Percentiles rank a stretch among this genome's conserved stretches.
Evolutionary conservation across 2,797 vertebrate genomes (phyloP).

Genomic region (Sebastes vulpes): DNA sequence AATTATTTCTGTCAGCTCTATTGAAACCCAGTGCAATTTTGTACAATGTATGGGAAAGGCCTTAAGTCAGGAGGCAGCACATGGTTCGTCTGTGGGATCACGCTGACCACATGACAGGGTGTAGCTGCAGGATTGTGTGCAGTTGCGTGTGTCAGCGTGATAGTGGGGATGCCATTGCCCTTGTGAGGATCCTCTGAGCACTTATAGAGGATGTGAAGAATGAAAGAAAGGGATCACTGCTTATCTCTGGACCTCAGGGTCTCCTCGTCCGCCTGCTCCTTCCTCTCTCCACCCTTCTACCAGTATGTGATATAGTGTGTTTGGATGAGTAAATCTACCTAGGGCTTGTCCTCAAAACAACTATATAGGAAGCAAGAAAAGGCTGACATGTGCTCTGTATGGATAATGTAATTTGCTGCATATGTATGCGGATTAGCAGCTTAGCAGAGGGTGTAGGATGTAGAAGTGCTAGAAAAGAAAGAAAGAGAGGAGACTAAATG

Average conservation of each 20-base stretch:
- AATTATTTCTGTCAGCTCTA: background rate
- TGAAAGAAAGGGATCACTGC: constrained; percentile 30
- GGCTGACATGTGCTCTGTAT: background rate
- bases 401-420: constrained; percentile 49
- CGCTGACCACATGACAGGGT: constrained; percentile 23
- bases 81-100: background rate
- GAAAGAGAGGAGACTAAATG: constrained; percentile 35
- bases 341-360: constrained; percentile 8
- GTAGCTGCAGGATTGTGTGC: constrained; percentile 6
- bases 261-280: constrained; percentile 1
- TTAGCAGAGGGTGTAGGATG: constrained; percentile 11
- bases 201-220: constrained; percentile 36
- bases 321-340: constrained; percentile 8
- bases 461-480: background rate
- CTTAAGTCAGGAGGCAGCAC: background rate
- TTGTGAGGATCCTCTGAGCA: constrained; percentile 41
- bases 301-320: background rate
- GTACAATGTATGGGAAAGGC: background rate
- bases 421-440: constrained; percentile 41
- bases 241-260: constrained; percentile 71
- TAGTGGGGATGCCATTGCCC: constrained; percentile 19
- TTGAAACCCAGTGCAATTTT: background rate
- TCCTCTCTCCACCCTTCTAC: background rate
- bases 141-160: background rate
- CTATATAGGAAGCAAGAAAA: background rate